Conservation (phyloP, 2,113 vertebrate species). For the Tinamus guttatus region DNA sequence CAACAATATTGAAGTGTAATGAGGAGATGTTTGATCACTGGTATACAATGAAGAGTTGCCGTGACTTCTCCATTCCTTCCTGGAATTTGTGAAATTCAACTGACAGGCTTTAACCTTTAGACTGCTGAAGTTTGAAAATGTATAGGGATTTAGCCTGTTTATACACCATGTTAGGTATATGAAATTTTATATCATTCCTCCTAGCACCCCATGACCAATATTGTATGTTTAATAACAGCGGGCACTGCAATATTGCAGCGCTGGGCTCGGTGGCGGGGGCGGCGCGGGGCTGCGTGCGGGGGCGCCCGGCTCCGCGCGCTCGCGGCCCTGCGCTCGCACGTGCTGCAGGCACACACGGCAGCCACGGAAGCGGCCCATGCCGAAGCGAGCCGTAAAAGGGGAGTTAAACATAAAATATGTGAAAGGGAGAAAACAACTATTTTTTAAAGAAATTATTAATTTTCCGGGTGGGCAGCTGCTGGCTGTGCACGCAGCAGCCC, state of each 20-base stretch:
- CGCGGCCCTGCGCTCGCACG: no score
- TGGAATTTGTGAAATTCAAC: constrained; percentile 82
- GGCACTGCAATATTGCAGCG: neutral
- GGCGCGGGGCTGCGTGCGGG: neutral
- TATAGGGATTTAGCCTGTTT: constrained; percentile 81
- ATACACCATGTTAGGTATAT: constrained; percentile 77
- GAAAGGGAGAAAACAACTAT: neutral
- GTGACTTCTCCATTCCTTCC: constrained; percentile 79
- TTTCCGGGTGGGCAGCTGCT: neutral
- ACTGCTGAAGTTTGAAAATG: constrained; percentile 79
- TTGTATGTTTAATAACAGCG: constrained; percentile 62
- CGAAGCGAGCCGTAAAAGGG: neutral
- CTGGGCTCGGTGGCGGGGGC: neutral
- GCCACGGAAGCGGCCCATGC: no score
- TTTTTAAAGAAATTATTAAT: neutral
- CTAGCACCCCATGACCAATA: constrained; percentile 36
- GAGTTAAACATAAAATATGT: neutral
- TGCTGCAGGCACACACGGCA: neutral
- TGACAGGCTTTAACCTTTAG: constrained; percentile 87
- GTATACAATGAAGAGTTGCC: constrained; percentile 90
- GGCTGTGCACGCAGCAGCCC: neutral
- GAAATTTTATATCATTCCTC: constrained; percentile 77
- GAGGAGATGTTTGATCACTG: constrained; percentile 96
- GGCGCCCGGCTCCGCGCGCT: no score
- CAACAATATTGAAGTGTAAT: constrained; percentile 99